phyloP scores from a whole-genome alignment of 2,113 vertebrate species.

The Pelodiscus sinensis region DNA sequence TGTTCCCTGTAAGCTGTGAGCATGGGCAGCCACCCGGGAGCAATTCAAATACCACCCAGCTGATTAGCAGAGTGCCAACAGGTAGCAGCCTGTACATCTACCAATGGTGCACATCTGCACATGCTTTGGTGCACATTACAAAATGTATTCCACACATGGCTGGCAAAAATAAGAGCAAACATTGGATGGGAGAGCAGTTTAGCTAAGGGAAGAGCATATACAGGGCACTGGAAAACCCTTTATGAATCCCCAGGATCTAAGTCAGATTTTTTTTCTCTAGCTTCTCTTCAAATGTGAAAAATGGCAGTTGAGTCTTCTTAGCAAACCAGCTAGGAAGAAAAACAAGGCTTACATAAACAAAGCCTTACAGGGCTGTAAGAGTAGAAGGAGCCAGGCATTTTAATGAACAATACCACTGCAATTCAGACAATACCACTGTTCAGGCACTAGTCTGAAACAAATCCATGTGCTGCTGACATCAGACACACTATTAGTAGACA shows the following conservation, averaged over 20 bases:
- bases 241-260: neutral
- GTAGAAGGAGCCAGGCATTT: neutral
- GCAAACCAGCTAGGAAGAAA: neutral
- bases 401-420: neutral
- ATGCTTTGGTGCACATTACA: too few relatives aligned
- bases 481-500: slow-evolving; percentile 8
- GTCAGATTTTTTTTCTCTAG: neutral
- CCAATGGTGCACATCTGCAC: too few relatives aligned
- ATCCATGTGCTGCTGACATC: neutral
- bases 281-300: neutral
- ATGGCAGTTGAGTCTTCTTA: neutral
- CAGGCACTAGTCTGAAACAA: too few relatives aligned
- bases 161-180: too few relatives aligned
- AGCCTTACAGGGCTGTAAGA: neutral
- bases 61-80: too few relatives aligned
- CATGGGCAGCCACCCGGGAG: too few relatives aligned
- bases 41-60: too few relatives aligned
- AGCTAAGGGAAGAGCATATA: neutral
- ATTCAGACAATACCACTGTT: too few relatives aligned
- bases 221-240: neutral
- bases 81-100: too few relatives aligned
- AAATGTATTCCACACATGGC: too few relatives aligned
- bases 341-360: neutral
- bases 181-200: neutral
- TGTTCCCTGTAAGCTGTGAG: too few relatives aligned